Conservation (phyloP, 1,140 invertebrate genomes). For the Maniola jurtina region DNA sequence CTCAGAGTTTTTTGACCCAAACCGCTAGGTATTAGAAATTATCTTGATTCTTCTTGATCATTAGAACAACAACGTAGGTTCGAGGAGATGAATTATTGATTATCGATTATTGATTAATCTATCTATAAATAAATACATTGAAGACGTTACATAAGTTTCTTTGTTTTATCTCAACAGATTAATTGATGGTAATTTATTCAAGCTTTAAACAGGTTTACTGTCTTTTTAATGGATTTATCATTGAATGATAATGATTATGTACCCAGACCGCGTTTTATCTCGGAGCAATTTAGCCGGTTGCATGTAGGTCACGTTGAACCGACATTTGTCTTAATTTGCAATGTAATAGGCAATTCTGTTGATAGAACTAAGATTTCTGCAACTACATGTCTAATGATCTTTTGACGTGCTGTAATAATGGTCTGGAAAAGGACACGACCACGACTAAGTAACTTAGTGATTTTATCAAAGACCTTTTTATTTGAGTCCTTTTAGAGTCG, state of each 20-base stretch:
- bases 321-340: neutral
- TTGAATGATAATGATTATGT: slow-evolving; percentile 6
- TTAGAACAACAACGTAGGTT: too few species aligned
- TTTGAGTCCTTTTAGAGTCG: too few species aligned
- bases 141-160: neutral
- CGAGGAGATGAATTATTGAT: too few species aligned
- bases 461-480: too few species aligned
- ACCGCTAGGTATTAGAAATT: too few species aligned
- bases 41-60: too few species aligned
- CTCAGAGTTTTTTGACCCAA: too few species aligned
- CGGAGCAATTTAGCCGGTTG: neutral
- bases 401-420: too few species aligned
- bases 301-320: slow-evolving; percentile 4
- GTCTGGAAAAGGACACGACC: too few species aligned
- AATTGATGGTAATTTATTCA: neutral
- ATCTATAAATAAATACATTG: neutral
- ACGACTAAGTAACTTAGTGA: too few species aligned
- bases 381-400: too few species aligned
- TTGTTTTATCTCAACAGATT: neutral
- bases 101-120: neutral
- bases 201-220: neutral
- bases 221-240: slow-evolving; percentile 10
- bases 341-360: neutral
- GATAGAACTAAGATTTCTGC: neutral
- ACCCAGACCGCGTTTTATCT: neutral